These are phyloP conservation scores for Lutjanus campechanus DNA, from an alignment of 2,797 vertebrate species.

Conservation along the genomic window DNA sequence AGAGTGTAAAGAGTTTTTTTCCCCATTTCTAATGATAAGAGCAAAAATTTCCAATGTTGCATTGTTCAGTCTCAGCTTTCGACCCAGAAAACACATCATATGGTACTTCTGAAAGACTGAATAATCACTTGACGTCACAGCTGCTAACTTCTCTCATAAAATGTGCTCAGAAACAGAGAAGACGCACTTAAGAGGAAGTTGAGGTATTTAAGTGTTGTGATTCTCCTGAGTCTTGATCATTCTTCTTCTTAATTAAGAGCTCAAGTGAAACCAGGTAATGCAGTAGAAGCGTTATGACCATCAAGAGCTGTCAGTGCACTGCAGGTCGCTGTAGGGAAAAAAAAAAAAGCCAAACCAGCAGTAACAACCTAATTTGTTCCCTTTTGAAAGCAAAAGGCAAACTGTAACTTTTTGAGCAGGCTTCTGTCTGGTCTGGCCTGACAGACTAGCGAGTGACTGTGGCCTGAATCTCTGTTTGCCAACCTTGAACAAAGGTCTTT, in stretches of 20 bases:
- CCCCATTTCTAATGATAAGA: not conserved
- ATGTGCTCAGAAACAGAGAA: not conserved
- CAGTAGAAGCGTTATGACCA: not conserved
- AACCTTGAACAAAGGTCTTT: conserved; percentile 75
- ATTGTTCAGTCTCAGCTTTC: not conserved
- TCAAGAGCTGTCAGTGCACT: not conserved
- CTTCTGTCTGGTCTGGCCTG: not conserved
- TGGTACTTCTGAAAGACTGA: not conserved
- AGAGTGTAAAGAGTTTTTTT: not conserved
- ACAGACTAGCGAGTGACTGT: not conserved
- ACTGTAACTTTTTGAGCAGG: conserved; percentile 14
- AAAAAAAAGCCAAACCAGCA: not conserved
- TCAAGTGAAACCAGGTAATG: conserved; percentile 31
- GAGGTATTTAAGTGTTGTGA: conserved; percentile 42
- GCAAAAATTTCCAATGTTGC: not conserved
- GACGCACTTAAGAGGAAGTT: not conserved
- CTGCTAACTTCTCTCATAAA: not conserved
- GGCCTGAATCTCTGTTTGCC: conserved; percentile 41
- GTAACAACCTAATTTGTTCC: conserved; percentile 1
- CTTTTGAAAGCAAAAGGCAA: conserved; percentile 16
- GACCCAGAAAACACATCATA: not conserved
- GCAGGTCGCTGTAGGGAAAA: no score
- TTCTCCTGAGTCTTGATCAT: conserved; percentile 41
- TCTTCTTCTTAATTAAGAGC: conserved; percentile 47
- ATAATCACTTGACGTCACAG: not conserved